Percentiles rank a stretch among this genome's conserved stretches.
These are phyloP conservation scores for Amazona vittata DNA, from an alignment of 2,113 vertebrate genomes.

Conservation along the genomic window DNA sequence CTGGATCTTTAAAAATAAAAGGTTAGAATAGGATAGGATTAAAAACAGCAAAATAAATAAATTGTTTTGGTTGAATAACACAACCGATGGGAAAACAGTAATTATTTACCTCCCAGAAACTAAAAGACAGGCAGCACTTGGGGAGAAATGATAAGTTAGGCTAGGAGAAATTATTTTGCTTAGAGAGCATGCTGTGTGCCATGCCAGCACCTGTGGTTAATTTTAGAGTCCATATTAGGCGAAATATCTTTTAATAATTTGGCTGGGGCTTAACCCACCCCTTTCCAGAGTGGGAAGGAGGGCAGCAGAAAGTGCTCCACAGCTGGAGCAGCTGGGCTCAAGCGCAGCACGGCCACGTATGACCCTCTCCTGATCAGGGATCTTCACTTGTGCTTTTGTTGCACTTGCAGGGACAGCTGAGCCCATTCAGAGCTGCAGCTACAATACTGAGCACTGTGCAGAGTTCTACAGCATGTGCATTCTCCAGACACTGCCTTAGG, in stretches of 20 bases:
- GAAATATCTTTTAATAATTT: background rate
- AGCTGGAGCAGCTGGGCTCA: background rate
- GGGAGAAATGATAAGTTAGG: background rate
- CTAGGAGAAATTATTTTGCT: background rate
- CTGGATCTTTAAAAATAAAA: background rate
- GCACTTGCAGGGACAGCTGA: background rate
- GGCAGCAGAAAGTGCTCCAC: background rate
- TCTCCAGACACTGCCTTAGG: background rate
- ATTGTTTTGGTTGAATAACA: background rate
- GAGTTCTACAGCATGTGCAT: background rate
- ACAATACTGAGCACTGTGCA: background rate
- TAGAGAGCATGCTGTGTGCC: background rate
- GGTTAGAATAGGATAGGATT: background rate
- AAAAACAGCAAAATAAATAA: background rate
- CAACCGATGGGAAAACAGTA: background rate
- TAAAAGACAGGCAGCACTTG: background rate
- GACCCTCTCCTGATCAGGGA: background rate
- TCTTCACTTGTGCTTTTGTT: background rate
- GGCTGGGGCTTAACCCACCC: background rate
- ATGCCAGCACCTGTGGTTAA: background rate
- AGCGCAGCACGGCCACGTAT: fast-evolving
- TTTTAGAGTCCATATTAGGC: background rate
- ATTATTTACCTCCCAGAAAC: background rate
- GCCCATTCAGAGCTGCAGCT: background rate
- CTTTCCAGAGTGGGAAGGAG: background rate